Evolutionary conservation across 2,113 vertebrate genomes (phyloP).

Genomic region (Parus major): DNA sequence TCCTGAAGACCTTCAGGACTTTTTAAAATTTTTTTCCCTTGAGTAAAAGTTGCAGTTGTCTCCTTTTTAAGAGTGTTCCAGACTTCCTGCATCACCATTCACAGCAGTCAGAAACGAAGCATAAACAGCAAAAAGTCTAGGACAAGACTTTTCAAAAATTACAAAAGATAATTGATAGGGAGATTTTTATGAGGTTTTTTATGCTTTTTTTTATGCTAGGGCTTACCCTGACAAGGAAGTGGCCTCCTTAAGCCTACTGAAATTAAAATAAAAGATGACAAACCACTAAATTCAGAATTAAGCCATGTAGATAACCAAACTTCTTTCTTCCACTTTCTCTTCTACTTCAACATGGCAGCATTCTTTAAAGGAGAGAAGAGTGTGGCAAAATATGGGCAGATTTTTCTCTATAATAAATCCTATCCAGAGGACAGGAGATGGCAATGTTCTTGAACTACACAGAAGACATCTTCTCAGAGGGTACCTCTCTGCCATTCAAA

Average conservation of each 20-base stretch:
- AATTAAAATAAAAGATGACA: neutral
- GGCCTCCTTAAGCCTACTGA: neutral
- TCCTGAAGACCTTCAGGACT: neutral
- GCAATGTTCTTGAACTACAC: neutral
- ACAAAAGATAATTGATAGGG: neutral
- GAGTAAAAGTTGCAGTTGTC: neutral
- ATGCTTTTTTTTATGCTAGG: no score
- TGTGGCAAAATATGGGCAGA: accelerated
- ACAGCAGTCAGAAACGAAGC: neutral
- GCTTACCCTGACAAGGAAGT: neutral
- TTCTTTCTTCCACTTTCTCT: neutral
- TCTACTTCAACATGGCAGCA: neutral
- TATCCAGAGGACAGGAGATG: neutral
- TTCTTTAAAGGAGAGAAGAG: neutral
- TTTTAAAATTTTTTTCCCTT: no score
- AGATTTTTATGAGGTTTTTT: neutral
- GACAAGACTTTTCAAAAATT: neutral
- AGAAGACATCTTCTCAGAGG: neutral
- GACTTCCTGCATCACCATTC: neutral
- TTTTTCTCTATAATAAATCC: neutral
- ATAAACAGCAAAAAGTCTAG: neutral
- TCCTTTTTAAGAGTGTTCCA: neutral
- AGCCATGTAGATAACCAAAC: neutral
- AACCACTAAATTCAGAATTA: neutral
- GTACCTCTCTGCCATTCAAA: neutral